These are phyloP conservation scores for Lota lota DNA, from an alignment of 2,113 vertebrate species.

Conservation along the genomic window DNA sequence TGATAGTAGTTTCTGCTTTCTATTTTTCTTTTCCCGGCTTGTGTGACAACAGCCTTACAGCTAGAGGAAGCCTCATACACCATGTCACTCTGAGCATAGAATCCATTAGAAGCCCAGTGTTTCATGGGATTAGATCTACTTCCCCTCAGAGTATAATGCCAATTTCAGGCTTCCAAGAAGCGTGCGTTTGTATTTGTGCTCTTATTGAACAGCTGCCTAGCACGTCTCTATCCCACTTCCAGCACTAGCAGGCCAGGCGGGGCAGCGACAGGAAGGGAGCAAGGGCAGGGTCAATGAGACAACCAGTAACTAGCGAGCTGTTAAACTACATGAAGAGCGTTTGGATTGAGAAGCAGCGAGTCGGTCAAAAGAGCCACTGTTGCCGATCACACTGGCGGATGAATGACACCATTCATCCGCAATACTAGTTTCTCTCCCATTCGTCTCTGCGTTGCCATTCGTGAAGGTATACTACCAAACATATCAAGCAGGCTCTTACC, in stretches of 20 bases:
- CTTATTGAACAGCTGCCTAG: conserved; percentile 27
- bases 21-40: conserved; percentile 41
- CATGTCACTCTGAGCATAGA: conserved; percentile 47
- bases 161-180: conserved; percentile 37
- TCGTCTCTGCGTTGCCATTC: conserved; percentile 7
- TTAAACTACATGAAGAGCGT: conserved; percentile 8
- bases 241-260: conserved; percentile 12
- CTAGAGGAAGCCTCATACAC: conserved; percentile 44
- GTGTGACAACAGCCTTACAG: conserved; percentile 50
- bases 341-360: conserved; percentile 2
- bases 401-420: background rate
- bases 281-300: background rate
- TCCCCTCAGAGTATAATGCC: conserved; percentile 39
- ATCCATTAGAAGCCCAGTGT: conserved; percentile 60
- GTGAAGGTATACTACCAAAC: conserved; percentile 29
- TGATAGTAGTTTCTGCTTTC: background rate
- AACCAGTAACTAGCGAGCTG: conserved; percentile 22
- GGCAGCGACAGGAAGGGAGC: conserved; percentile 6
- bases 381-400: conserved; percentile 3
- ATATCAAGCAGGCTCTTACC: conserved; percentile 51
- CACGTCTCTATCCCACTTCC: conserved; percentile 3
- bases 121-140: conserved; percentile 54
- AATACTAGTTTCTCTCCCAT: background rate
- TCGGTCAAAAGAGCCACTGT: background rate
- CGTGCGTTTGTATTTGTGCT: conserved; percentile 25